Evolutionary conservation across 2,888 invertebrate species (phyloP).

Genomic region (Pomacea canaliculata): DNA sequence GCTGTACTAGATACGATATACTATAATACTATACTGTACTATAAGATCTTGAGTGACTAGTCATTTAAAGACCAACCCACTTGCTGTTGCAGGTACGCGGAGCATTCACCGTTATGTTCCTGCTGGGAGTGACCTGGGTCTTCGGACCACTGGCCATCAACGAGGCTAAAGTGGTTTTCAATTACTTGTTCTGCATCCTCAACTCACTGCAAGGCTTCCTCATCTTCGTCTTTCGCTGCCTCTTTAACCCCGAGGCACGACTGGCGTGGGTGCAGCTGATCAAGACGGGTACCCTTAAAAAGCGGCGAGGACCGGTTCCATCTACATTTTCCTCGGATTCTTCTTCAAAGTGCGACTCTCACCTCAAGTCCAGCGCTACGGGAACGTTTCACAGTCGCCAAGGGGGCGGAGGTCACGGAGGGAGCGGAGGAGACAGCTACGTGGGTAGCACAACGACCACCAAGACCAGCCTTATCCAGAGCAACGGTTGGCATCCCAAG

Average conservation of each 20-base stretch:
- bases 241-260: constrained; percentile 60
- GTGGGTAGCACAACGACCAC: background rate
- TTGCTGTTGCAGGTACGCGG: constrained; percentile 52
- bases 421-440: constrained; percentile 16
- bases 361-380: constrained; percentile 25
- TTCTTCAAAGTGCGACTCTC: constrained; percentile 46
- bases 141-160: constrained; percentile 63
- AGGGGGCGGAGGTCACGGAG: constrained; percentile 13
- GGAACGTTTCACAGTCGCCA: constrained; percentile 23
- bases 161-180: constrained; percentile 59
- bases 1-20: no score
- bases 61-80: no score
- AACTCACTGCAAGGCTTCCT: constrained; percentile 64
- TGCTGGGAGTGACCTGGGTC: constrained; percentile 65
- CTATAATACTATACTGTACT: no score
- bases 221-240: constrained; percentile 61
- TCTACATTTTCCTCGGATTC: constrained; percentile 47
- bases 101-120: constrained; percentile 62
- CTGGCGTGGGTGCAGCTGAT: constrained; percentile 59
- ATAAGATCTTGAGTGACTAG: no score
- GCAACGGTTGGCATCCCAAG: constrained; percentile 39
- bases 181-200: constrained; percentile 62
- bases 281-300: constrained; percentile 59
- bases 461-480: constrained; percentile 1
- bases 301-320: constrained; percentile 52